These are phyloP conservation scores for Clangula hyemalis DNA, from an alignment of 2,797 vertebrate species.

Conservation along the genomic window DNA sequence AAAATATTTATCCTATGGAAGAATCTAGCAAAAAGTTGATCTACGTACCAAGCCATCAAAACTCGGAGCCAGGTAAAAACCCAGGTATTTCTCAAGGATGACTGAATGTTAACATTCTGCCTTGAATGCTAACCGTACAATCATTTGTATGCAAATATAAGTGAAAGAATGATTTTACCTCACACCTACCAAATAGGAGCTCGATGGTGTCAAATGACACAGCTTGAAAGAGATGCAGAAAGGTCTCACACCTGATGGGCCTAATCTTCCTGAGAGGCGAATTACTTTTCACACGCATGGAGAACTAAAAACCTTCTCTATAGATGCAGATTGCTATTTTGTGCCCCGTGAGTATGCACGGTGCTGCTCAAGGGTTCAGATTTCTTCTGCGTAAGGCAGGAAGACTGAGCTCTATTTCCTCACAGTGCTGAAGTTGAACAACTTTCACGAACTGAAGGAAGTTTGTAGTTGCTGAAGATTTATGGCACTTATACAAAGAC, in stretches of 20 bases:
- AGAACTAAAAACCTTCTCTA: neutral
- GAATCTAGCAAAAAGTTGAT: neutral
- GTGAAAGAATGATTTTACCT: neutral
- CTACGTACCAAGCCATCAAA: neutral
- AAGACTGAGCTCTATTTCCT: neutral
- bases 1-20: neutral
- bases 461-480: neutral
- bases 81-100: neutral
- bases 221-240: neutral
- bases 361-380: neutral
- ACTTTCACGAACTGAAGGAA: neutral
- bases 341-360: rapidly evolving
- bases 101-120: neutral
- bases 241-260: neutral
- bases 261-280: neutral
- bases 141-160: neutral
- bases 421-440: neutral
- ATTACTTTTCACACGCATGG: neutral
- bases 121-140: neutral
- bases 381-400: neutral
- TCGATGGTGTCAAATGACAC: neutral
- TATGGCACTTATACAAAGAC: neutral
- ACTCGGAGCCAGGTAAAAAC: neutral
- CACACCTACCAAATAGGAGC: neutral
- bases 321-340: neutral